Evolutionary conservation across 2,888 invertebrate genomes (phyloP).

Genomic region (Trypoxylon attenuatum): DNA sequence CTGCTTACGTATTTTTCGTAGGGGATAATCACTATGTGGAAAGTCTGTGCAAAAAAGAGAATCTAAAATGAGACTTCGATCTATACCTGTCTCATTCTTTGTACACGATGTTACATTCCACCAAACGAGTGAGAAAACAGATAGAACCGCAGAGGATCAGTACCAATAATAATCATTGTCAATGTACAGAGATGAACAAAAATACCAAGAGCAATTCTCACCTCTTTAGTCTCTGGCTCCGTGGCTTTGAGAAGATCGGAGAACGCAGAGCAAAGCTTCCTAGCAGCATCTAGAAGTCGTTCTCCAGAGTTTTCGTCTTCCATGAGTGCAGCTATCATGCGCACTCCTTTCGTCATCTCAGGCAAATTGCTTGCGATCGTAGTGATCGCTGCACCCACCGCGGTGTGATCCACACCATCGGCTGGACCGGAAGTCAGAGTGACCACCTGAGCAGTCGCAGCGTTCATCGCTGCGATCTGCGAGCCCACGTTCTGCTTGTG

Average conservation of each 20-base stretch:
- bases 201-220: constrained; percentile 57
- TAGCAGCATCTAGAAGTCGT: constrained; percentile 91
- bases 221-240: constrained; percentile 94
- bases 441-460: constrained; percentile 98
- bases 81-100: constrained; percentile 2
- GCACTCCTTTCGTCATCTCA: constrained; percentile 96
- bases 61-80: constrained; percentile 10
- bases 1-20: constrained; percentile 70
- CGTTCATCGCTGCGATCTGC: constrained; percentile 99
- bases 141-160: constrained; percentile 4
- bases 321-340: constrained; percentile 96
- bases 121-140: neutral
- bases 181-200: too few species aligned
- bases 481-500: constrained; percentile 97
- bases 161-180: neutral
- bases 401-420: constrained; percentile 95
- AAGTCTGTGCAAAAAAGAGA: constrained; percentile 62
- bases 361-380: constrained; percentile 97
- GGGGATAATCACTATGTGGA: constrained; percentile 65
- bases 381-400: constrained; percentile 97
- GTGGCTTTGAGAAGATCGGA: constrained; percentile 96
- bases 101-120: neutral
- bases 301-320: constrained; percentile 90
- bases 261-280: constrained; percentile 94
- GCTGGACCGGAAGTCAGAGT: constrained; percentile 88